A percentile compares a stretch with the other conserved stretches of the same genome.
phyloP scores from a whole-genome alignment of 2,113 vertebrate species.

The Aspidoscelis tigris region DNA sequence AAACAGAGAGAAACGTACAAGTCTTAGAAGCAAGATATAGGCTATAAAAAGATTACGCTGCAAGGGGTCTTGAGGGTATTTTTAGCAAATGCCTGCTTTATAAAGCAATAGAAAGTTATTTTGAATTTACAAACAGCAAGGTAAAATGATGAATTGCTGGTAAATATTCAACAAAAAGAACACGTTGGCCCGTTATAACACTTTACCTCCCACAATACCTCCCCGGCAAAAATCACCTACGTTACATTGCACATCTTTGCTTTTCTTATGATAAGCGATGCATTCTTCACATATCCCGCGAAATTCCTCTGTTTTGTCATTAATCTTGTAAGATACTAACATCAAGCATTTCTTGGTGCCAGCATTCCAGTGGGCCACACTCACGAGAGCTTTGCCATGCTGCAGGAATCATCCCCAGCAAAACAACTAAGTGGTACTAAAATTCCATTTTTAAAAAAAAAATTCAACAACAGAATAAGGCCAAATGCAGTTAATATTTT shows the following conservation, averaged over 20 bases:
- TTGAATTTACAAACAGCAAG: neutral
- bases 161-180: conserved; percentile 38
- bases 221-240: conserved; percentile 18
- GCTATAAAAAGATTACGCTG: neutral
- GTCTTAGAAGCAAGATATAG: neutral
- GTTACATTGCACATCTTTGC: conserved; percentile 3
- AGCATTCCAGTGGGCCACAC: neutral
- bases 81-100: neutral
- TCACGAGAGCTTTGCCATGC: neutral
- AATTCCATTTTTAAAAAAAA: too few species aligned
- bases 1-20: neutral
- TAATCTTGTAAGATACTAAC: conserved; percentile 35
- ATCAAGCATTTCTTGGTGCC: conserved; percentile 5
- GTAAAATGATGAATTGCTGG: conserved; percentile 2
- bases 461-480: neutral
- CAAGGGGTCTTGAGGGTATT: neutral
- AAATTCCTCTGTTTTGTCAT: conserved; percentile 35
- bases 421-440: neutral
- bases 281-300: conserved; percentile 27
- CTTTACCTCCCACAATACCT: conserved; percentile 28
- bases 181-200: conserved; percentile 6
- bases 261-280: conserved; percentile 30
- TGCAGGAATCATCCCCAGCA: neutral
- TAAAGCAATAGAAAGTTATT: conserved; percentile 7
- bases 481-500: neutral